Conservation (phyloP, 2,888 invertebrate genomes). For the Caenorhabditis drosophilae region DNA sequence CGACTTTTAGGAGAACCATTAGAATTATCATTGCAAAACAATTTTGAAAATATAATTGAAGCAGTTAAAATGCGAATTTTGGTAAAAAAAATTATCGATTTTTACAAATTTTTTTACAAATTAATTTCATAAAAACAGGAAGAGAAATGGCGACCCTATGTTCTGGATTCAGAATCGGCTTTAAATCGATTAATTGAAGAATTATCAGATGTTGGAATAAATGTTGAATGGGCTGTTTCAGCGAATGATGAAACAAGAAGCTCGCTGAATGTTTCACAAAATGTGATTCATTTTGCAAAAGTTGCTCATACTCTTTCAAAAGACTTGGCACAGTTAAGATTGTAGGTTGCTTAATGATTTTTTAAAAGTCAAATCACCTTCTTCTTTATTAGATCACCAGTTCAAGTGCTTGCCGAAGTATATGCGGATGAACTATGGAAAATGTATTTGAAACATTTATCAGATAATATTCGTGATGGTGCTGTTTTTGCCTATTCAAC, state of each 20-base stretch:
- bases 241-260: slow-evolving; percentile 39
- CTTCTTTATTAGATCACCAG: slow-evolving; percentile 35
- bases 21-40: slow-evolving; percentile 79
- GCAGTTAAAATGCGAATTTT: slow-evolving; percentile 78
- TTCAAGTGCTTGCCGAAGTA: slow-evolving; percentile 54
- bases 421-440: slow-evolving; percentile 61
- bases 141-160: slow-evolving; percentile 83
- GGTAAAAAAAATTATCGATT: no score
- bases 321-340: slow-evolving; percentile 57
- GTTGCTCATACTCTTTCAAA: slow-evolving; percentile 57
- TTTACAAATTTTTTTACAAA: no score
- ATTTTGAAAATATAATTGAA: slow-evolving; percentile 82
- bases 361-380: neutral
- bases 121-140: no score
- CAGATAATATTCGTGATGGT: slow-evolving; percentile 45
- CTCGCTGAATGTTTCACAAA: slow-evolving; percentile 57
- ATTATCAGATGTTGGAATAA: slow-evolving; percentile 63
- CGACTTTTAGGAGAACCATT: slow-evolving; percentile 82
- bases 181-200: slow-evolving; percentile 74
- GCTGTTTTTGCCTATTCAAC: slow-evolving; percentile 57
- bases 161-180: slow-evolving; percentile 79
- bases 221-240: slow-evolving; percentile 62
- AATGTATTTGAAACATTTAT: slow-evolving; percentile 55
- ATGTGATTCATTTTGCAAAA: slow-evolving; percentile 61
- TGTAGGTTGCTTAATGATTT: slow-evolving; percentile 23